phyloP scores from a whole-genome alignment of 2,888 invertebrate genomes.

The Sabatieria punctata region DNA sequence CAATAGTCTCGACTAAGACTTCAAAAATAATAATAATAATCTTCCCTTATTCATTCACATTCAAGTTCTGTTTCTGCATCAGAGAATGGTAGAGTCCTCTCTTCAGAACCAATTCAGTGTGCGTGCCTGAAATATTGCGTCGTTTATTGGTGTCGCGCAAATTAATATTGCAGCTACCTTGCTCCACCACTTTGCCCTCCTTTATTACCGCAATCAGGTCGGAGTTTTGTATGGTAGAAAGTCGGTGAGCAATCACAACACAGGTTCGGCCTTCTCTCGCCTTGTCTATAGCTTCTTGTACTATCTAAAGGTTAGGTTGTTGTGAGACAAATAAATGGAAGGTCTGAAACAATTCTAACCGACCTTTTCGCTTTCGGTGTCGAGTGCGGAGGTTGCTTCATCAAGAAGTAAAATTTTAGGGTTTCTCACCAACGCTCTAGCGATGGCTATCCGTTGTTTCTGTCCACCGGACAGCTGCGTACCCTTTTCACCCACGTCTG shows the following conservation, averaged over 20 bases:
- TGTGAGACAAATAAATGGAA: neutral
- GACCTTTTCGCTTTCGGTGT: too few relatives aligned
- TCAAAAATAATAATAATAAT: too few relatives aligned
- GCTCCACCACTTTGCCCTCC: neutral
- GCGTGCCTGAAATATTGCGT: slow-evolving; percentile 17
- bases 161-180: neutral
- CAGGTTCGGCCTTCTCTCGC: neutral
- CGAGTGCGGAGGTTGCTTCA: neutral
- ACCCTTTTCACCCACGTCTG: neutral
- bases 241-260: neutral
- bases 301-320: neutral
- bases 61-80: slow-evolving; percentile 22
- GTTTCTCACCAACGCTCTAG: neutral
- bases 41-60: too few relatives aligned
- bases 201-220: slow-evolving; percentile 1
- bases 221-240: neutral
- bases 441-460: too few relatives aligned
- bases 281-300: neutral
- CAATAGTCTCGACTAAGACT: too few relatives aligned
- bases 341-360: neutral
- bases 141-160: too few relatives aligned
- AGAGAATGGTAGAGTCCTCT: slow-evolving; percentile 20
- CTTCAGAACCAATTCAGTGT: slow-evolving; percentile 17
- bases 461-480: too few relatives aligned
- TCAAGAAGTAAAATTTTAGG: neutral